Evolutionary conservation across 2,113 vertebrate genomes (phyloP).

Genomic region (Pteruthius melanotis): DNA sequence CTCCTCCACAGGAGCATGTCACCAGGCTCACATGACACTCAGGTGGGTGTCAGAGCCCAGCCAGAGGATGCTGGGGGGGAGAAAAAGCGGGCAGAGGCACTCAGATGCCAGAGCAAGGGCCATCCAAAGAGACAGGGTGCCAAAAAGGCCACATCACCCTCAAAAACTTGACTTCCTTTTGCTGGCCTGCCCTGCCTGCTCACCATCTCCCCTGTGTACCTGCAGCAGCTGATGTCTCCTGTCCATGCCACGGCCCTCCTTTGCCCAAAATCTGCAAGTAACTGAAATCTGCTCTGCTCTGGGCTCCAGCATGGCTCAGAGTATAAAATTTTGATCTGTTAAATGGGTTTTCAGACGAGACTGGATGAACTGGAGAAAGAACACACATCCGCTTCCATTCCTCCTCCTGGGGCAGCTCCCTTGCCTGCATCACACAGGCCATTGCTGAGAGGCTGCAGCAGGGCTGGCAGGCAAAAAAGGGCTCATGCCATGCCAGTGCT

Average conservation of each 20-base stretch:
- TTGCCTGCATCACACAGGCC: background rate
- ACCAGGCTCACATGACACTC: background rate
- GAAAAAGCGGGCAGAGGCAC: background rate
- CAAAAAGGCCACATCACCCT: background rate
- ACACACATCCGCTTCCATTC: background rate
- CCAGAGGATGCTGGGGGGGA: background rate
- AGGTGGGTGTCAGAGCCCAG: background rate
- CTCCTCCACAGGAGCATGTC: background rate
- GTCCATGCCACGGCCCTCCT: background rate
- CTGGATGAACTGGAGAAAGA: background rate
- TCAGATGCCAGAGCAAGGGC: background rate
- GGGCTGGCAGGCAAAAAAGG: background rate
- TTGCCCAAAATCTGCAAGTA: background rate
- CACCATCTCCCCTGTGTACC: background rate
- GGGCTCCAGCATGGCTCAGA: background rate
- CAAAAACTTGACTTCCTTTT: background rate
- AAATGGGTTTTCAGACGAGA: background rate
- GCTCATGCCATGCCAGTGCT: background rate
- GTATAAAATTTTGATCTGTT: slow-evolving; percentile 30
- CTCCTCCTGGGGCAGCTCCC: background rate
- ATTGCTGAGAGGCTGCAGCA: background rate
- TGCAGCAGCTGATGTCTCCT: background rate
- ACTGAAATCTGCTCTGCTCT: background rate
- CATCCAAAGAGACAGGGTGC: background rate
- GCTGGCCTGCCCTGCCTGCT: background rate